These are phyloP conservation scores for Xanthostigma xanthostigma DNA, from an alignment of 2,888 invertebrate species.

Conservation along the genomic window DNA sequence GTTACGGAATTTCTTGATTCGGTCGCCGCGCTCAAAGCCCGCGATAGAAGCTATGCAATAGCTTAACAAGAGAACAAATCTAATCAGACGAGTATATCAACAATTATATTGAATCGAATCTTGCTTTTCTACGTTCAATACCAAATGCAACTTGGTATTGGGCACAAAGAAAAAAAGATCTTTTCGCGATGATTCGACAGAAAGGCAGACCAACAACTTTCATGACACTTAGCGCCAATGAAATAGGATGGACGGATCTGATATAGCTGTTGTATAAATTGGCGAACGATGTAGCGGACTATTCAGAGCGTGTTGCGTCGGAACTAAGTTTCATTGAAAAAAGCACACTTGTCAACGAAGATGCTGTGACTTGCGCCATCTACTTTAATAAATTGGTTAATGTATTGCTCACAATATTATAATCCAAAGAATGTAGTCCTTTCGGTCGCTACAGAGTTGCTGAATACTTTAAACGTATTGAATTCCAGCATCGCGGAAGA, in stretches of 20 bases:
- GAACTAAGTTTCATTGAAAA: slow-evolving; percentile 13
- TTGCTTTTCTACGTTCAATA: slow-evolving; percentile 22
- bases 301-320: slow-evolving; percentile 5
- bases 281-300: not conserved
- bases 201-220: slow-evolving; percentile 23
- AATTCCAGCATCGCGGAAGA: slow-evolving; percentile 24
- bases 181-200: slow-evolving; percentile 27
- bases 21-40: too few relatives aligned
- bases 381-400: slow-evolving; percentile 24
- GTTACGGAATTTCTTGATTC: too few relatives aligned
- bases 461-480: slow-evolving; percentile 21
- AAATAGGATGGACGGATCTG: slow-evolving; percentile 22
- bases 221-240: slow-evolving; percentile 27
- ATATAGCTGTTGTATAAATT: slow-evolving; percentile 22
- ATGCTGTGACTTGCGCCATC: slow-evolving; percentile 18
- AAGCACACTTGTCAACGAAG: slow-evolving; percentile 18
- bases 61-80: slow-evolving; percentile 19
- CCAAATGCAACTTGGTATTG: slow-evolving; percentile 25
- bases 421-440: slow-evolving; percentile 19
- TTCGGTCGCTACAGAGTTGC: slow-evolving; percentile 19
- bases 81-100: slow-evolving; percentile 20
- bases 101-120: slow-evolving; percentile 19
- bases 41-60: too few relatives aligned
- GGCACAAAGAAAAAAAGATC: slow-evolving; percentile 22
- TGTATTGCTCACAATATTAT: slow-evolving; percentile 16